Percentiles rank a stretch among this genome's conserved stretches.
Evolutionary conservation across 2,888 invertebrate genomes (phyloP).

Genomic region (Ormyrus nitidulus): DNA sequence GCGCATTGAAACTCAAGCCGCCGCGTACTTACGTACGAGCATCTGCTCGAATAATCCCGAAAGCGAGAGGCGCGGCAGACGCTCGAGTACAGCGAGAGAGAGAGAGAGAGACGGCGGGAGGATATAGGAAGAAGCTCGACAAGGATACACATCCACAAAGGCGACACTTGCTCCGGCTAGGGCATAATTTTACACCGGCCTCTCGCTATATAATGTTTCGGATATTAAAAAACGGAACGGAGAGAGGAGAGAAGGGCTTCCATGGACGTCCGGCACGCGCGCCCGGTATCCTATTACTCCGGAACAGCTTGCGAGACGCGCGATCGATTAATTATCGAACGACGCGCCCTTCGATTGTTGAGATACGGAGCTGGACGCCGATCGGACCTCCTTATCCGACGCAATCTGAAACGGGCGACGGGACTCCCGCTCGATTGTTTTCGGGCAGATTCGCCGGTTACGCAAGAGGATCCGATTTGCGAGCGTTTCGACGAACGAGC

Average conservation of each 20-base stretch:
- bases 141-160: conserved; percentile 9
- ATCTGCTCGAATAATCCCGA: too few relatives aligned
- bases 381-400: neutral
- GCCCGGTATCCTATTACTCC: conserved; percentile 38
- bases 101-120: too few relatives aligned
- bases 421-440: neutral
- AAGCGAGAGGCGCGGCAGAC: too few relatives aligned
- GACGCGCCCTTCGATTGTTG: neutral
- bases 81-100: too few relatives aligned
- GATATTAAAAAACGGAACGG: conserved; percentile 24
- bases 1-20: too few relatives aligned
- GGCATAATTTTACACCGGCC: conserved; percentile 55
- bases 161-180: conserved; percentile 23
- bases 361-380: too few relatives aligned
- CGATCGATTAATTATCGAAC: conserved; percentile 46
- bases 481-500: neutral
- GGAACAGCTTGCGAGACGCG: conserved; percentile 40
- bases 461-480: neutral
- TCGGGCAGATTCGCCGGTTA: neutral
- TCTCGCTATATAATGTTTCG: conserved; percentile 58
- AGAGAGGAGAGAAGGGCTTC: conserved; percentile 57
- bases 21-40: too few relatives aligned
- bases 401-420: conserved; percentile 12
- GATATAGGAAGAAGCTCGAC: conserved; percentile 6
- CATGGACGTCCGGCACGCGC: conserved; percentile 55